A percentile compares a stretch with the other conserved stretches of the same genome.
Conservation (phyloP, 2,113 vertebrate species). For the Plestiodon gilberti region DNA sequence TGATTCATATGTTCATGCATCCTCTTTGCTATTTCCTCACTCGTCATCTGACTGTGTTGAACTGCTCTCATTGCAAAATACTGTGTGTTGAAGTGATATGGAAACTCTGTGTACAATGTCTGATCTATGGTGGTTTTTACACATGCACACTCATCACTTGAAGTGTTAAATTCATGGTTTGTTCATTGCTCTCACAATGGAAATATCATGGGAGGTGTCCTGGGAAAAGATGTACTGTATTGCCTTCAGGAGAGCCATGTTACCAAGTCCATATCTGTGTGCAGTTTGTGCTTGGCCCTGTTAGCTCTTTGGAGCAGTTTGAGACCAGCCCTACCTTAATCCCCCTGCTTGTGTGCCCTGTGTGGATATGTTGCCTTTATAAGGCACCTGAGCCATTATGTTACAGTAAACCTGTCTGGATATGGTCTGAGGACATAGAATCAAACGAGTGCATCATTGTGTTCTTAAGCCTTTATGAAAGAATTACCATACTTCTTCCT, state of each 20-base stretch:
- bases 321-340: neutral
- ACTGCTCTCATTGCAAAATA: too few relatives aligned
- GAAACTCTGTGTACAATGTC: neutral
- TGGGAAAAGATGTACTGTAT: neutral
- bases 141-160: neutral
- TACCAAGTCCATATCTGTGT: neutral
- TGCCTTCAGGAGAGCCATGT: neutral
- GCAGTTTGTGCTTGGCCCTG: neutral
- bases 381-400: neutral
- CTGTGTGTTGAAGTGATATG: neutral
- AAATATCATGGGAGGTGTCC: neutral
- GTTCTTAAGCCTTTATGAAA: neutral
- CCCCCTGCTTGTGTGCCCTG: neutral
- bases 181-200: neutral
- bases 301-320: neutral
- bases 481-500: neutral
- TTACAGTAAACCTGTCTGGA: neutral
- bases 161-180: neutral
- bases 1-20: neutral
- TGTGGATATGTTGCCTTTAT: neutral
- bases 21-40: neutral
- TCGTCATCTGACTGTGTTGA: neutral
- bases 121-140: neutral
- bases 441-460: neutral
- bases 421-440: neutral